Evolutionary conservation across 2,113 vertebrate genomes (phyloP), one percentile per base, ranked within the genome.

Genomic region (Corythornis madagascariensis): DNA sequence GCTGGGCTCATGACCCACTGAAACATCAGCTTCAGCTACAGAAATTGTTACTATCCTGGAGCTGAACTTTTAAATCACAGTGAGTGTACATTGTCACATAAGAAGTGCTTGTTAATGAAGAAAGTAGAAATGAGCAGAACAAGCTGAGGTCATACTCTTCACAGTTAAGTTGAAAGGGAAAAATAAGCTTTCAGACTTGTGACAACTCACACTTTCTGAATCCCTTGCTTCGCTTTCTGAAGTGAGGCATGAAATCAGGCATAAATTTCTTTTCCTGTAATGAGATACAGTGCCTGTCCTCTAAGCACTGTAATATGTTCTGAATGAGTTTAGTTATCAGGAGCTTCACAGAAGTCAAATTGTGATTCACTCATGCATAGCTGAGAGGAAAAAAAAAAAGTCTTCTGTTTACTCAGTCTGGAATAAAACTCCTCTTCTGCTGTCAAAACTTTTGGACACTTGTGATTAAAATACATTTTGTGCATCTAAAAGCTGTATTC

Each of bases 161-260:
- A 71, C 86, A 70, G 26, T 93, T 65, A 76, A 67, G 81, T 63
- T 86, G 88, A 79, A 90, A 77, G 72, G 75, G 63, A 94, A 45
- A 45, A 79, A n/a, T 48, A 79, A 50, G 72, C 66, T 86, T 89
- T 88, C 40, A 70, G 57, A 73, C 89, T 94, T 78, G 75, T 83
- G 84, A 61, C 50, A 88, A 26, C 74, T 75, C 35, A 80, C 22
- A 17, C 63, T 89, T 88, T 89, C 65, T 59, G 42, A 77, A 89
- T 80, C 28, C 52, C 93, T 83, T 31, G 28, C 69, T 86, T 94
- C 55, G 15, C 61, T 79, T 87, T 87, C 78, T 85, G 59, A 95
- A 93, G 72, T 59, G 60, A 92, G 40, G 69, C 84, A 59, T 89
- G 71, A 94, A 90, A 86, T 92, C 22, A n/a, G 55, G 73, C 73